These are phyloP conservation scores for Pachypeltis micranthus DNA, from an alignment of 1,140 invertebrate genomes.

Conservation along the genomic window DNA sequence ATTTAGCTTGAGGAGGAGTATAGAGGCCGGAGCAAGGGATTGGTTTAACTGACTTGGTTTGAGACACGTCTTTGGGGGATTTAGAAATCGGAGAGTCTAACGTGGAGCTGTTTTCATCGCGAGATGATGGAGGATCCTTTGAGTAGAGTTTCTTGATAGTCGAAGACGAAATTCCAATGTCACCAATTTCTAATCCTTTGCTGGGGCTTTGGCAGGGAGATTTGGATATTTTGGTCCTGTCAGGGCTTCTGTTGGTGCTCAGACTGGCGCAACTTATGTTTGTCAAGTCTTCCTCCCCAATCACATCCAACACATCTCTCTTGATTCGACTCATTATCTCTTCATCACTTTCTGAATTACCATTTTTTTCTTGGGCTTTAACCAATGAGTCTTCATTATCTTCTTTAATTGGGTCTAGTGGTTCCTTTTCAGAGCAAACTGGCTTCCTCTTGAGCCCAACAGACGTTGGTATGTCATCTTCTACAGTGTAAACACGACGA, in stretches of 20 bases:
- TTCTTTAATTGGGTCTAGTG: not conserved
- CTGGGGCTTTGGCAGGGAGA: not conserved
- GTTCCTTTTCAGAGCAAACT: not conserved
- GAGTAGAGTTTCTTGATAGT: not conserved
- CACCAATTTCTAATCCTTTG: not conserved
- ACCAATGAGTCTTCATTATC: not conserved
- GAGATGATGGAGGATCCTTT: not conserved
- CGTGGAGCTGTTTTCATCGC: not conserved
- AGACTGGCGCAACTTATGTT: not conserved
- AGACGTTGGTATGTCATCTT: slow-evolving; percentile 12
- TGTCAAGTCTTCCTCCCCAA: slow-evolving; percentile 10
- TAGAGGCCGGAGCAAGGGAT: not conserved
- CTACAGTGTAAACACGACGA: not conserved
- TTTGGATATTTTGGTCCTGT: not conserved
- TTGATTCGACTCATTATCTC: slow-evolving; percentile 14
- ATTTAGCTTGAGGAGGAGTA: not conserved
- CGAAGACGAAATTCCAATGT: not conserved
- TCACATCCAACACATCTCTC: slow-evolving; percentile 17
- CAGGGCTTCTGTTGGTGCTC: not conserved
- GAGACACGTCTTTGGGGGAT: not conserved
- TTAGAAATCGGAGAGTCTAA: not conserved
- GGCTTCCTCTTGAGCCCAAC: slow-evolving; percentile 3
- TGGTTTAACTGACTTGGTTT: not conserved
- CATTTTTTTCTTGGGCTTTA: slow-evolving; percentile 8
- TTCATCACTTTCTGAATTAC: slow-evolving; percentile 3